Conservation (phyloP, 2,113 vertebrate species). For the Pangasianodon gigas region DNA sequence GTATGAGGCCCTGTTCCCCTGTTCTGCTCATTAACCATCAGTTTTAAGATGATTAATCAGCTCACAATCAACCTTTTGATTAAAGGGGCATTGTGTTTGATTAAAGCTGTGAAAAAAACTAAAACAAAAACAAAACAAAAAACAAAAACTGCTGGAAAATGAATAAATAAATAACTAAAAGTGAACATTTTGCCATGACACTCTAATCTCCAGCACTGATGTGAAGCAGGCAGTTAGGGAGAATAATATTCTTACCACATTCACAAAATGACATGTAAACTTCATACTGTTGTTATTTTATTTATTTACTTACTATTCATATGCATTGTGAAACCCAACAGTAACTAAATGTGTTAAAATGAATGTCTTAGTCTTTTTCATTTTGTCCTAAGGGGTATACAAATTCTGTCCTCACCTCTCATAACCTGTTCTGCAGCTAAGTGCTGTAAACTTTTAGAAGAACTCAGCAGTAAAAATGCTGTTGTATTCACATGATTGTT, state of each 20-base stretch:
- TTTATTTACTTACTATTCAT: background rate
- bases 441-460: background rate
- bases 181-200: background rate
- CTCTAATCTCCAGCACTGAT: background rate
- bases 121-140: background rate
- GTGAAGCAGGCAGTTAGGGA: background rate
- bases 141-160: background rate
- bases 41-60: slow-evolving; percentile 13
- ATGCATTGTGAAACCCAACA: background rate
- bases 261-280: background rate
- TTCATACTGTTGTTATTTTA: background rate
- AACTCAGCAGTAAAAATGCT: background rate
- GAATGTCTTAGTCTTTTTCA: background rate
- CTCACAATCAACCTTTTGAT: slow-evolving; percentile 16
- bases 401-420: background rate
- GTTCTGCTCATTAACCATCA: background rate
- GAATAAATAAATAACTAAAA: background rate
- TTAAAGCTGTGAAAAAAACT: background rate
- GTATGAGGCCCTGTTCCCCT: background rate
- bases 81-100: background rate
- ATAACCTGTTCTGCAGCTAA: background rate
- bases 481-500: background rate
- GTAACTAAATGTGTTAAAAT: background rate
- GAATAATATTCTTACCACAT: background rate
- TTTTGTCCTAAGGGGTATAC: background rate